Evolutionary conservation across 2,888 invertebrate species (phyloP).

Genomic region (Merodon equestris): DNA sequence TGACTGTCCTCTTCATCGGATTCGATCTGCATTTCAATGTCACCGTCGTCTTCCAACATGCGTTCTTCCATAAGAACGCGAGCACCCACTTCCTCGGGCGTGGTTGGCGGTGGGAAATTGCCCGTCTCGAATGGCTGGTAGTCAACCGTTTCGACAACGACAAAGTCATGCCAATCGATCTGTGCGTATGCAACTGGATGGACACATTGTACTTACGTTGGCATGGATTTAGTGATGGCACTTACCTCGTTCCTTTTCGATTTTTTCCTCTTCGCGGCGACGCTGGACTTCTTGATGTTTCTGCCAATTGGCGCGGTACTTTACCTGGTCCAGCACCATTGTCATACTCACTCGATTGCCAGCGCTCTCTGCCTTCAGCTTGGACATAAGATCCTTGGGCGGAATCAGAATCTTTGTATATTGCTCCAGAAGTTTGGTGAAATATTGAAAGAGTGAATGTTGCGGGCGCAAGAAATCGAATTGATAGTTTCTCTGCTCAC

Average conservation of each 20-base stretch:
- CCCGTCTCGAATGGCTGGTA: conserved; percentile 98
- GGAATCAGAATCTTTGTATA: conserved; percentile 98
- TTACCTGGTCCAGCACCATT: conserved; percentile 90
- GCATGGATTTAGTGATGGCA: too few species aligned
- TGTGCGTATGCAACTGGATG: conserved; percentile 91
- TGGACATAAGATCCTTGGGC: conserved; percentile 91
- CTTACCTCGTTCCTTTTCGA: conserved; percentile 92
- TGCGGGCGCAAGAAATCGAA: conserved; percentile 99
- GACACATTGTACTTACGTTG: neutral
- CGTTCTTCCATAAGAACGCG: conserved; percentile 93
- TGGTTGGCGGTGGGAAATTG: conserved; percentile 97
- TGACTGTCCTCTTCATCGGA: conserved; percentile 86
- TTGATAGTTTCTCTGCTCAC: conserved; percentile 98
- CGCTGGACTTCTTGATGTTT: conserved; percentile 95
- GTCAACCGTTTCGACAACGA: conserved; percentile 99
- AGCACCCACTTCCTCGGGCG: conserved; percentile 97
- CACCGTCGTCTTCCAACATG: conserved; percentile 87
- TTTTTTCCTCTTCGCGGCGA: conserved; percentile 95
- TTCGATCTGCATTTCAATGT: conserved; percentile 94
- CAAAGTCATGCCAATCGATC: conserved; percentile 99
- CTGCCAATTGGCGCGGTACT: conserved; percentile 97
- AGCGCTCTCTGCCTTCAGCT: conserved; percentile 88
- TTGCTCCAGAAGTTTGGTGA: conserved; percentile 97
- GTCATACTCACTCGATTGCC: conserved; percentile 81
- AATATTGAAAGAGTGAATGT: conserved; percentile 98